Conservation (phyloP, 2,113 vertebrate species). For the Morone chrysops region DNA sequence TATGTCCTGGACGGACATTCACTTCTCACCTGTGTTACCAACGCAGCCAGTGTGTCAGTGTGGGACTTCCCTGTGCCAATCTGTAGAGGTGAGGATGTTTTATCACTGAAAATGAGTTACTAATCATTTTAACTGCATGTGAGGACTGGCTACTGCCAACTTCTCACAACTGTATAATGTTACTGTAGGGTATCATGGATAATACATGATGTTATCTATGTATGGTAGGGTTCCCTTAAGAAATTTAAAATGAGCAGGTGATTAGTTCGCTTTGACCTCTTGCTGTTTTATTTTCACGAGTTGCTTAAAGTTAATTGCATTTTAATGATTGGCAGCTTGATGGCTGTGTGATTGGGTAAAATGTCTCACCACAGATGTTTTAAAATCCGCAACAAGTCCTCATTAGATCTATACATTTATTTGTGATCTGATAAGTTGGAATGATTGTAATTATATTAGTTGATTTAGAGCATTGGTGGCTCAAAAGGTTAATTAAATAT, state of each 20-base stretch:
- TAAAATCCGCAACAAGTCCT: conserved; percentile 40
- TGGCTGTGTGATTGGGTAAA: conserved; percentile 19
- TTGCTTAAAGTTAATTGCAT: conserved; percentile 58
- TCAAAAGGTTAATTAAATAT: conserved; percentile 68
- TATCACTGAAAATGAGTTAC: neutral
- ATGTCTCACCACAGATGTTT: conserved; percentile 20
- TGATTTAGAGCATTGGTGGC: conserved; percentile 45
- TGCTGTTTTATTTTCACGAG: conserved; percentile 24
- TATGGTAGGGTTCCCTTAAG: conserved; percentile 14
- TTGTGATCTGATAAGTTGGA: conserved; percentile 46
- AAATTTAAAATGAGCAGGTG: conserved; percentile 32
- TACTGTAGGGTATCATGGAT: neutral
- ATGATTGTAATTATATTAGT: conserved; percentile 52
- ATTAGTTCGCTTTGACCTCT: conserved; percentile 53
- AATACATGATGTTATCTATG: conserved; percentile 36
- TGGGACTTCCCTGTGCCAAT: conserved; percentile 98
- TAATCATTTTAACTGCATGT: conserved; percentile 18
- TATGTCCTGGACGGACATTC: conserved; percentile 94
- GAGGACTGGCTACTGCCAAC: neutral
- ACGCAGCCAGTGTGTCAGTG: conserved; percentile 89
- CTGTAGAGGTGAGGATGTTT: conserved; percentile 90
- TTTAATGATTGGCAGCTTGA: conserved; percentile 61
- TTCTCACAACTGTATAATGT: neutral
- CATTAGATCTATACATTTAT: conserved; percentile 44
- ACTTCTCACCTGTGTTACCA: conserved; percentile 92